Evolutionary conservation across 2,888 invertebrate genomes (phyloP).

Genomic region (Cryptophagus acutangulus): DNA sequence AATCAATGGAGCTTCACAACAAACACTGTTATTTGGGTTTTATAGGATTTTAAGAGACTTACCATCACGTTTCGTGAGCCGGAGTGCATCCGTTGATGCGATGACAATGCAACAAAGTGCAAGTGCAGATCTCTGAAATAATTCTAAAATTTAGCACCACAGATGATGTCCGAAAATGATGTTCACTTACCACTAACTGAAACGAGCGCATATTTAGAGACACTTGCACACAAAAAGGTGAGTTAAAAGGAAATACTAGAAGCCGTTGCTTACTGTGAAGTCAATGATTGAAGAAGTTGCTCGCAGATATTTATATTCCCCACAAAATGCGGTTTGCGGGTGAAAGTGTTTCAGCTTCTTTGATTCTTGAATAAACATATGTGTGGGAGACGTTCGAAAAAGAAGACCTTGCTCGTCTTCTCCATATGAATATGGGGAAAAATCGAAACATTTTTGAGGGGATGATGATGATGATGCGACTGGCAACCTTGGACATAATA

Average conservation of each 20-base stretch:
- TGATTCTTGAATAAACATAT: no score
- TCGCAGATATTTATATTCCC: slow-evolving; percentile 29
- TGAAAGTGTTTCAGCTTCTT: slow-evolving; percentile 28
- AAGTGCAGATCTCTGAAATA: slow-evolving; percentile 34
- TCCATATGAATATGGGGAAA: slow-evolving; percentile 6
- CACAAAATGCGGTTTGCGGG: slow-evolving; percentile 22
- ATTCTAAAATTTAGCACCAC: no score
- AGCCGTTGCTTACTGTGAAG: slow-evolving; percentile 24
- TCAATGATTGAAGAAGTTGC: slow-evolving; percentile 22
- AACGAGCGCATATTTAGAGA: slow-evolving; percentile 24
- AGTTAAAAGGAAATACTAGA: slow-evolving; percentile 10
- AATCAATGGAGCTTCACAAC: slow-evolving; percentile 4
- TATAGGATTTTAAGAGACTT: slow-evolving; percentile 20
- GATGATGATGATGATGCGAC: slow-evolving; percentile 18
- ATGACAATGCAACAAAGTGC: slow-evolving; percentile 32
- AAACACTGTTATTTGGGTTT: no score
- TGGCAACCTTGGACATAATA: slow-evolving; percentile 16
- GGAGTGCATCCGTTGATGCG: slow-evolving; percentile 25
- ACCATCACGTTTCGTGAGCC: slow-evolving; percentile 37
- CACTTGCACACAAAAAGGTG: slow-evolving; percentile 26
- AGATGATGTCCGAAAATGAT: no score
- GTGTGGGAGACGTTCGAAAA: slow-evolving; percentile 28
- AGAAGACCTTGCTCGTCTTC: slow-evolving; percentile 21
- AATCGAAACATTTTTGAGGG: slow-evolving; percentile 21
- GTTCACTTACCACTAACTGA: slow-evolving; percentile 31